Percentiles rank a stretch among this genome's conserved stretches.
Conservation (phyloP, 2,113 vertebrate genomes). For the Corythoichthys haematopterus region DNA sequence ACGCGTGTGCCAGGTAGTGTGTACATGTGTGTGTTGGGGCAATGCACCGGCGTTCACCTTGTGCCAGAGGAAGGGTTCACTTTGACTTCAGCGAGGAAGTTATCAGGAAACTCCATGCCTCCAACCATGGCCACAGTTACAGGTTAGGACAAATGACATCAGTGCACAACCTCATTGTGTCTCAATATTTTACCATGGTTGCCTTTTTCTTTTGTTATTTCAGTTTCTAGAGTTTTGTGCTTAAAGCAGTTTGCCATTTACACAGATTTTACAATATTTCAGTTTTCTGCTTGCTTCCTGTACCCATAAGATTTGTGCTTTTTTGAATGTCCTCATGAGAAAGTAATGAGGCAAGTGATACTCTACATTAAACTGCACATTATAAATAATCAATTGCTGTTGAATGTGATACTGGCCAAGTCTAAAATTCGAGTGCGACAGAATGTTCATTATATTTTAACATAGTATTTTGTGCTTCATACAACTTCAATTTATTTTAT, state of each 20-base stretch:
- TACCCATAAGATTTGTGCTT: background rate
- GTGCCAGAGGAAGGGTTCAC: slow-evolving; percentile 73
- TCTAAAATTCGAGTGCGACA: too few relatives aligned
- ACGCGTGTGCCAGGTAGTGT: slow-evolving; percentile 23
- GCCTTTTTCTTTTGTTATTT: background rate
- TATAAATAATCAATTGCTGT: too few relatives aligned
- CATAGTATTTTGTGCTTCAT: too few relatives aligned
- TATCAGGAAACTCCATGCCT: slow-evolving; percentile 67
- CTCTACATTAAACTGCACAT: background rate
- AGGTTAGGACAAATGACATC: slow-evolving; percentile 58
- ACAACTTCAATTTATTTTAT: too few relatives aligned
- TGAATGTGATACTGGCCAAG: too few relatives aligned
- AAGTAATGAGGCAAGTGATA: background rate
- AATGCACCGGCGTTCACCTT: slow-evolving; percentile 75
- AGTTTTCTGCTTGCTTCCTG: background rate
- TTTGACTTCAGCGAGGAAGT: slow-evolving; percentile 81
- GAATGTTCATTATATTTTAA: too few relatives aligned
- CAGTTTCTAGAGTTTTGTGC: background rate
- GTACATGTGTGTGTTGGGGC: slow-evolving; percentile 49
- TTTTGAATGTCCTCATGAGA: background rate
- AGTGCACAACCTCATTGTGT: background rate
- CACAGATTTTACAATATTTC: background rate
- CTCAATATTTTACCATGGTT: background rate
- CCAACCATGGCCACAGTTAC: slow-evolving; percentile 52
- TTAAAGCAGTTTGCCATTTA: background rate